Percentiles rank a stretch among this genome's conserved stretches.
These are phyloP conservation scores for Apistogramma diplotaenia DNA, from an alignment of 2,113 vertebrate species.

Conservation along the genomic window DNA sequence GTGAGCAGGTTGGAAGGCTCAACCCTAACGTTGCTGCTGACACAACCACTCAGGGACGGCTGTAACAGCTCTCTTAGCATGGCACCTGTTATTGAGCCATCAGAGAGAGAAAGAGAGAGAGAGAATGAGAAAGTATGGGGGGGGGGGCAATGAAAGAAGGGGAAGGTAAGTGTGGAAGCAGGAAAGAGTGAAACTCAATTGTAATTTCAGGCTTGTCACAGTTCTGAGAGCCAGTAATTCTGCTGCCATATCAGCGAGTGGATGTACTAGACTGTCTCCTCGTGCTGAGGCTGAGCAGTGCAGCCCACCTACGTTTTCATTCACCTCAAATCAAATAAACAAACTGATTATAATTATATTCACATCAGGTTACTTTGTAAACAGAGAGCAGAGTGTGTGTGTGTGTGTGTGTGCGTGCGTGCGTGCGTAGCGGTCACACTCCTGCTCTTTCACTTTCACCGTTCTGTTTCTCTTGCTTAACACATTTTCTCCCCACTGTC, in stretches of 20 bases:
- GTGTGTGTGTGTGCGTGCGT: neutral
- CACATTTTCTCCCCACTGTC: neutral
- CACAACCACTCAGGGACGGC: slow-evolving; percentile 79
- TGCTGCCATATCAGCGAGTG: slow-evolving; percentile 74
- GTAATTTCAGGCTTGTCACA: slow-evolving; percentile 84
- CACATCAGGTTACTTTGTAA: slow-evolving; percentile 35
- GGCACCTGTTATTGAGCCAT: slow-evolving; percentile 83
- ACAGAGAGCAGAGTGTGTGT: slow-evolving; percentile 2
- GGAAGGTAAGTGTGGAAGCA: slow-evolving; percentile 24
- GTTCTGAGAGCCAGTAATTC: slow-evolving; percentile 80
- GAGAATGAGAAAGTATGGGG: neutral
- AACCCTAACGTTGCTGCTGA: slow-evolving; percentile 77
- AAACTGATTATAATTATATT: slow-evolving; percentile 32
- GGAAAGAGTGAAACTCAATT: slow-evolving; percentile 79
- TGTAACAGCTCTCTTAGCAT: slow-evolving; percentile 79
- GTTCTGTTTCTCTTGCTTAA: slow-evolving; percentile 4
- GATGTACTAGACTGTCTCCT: slow-evolving; percentile 54
- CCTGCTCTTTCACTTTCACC: neutral
- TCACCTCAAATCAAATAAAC: slow-evolving; percentile 23
- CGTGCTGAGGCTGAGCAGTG: slow-evolving; percentile 20
- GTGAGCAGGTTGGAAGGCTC: slow-evolving; percentile 78
- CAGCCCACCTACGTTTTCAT: slow-evolving; percentile 16
- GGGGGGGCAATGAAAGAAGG: neutral
- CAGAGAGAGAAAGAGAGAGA: slow-evolving; percentile 67
- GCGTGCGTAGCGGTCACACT: neutral